Evolutionary conservation across 2,113 vertebrate genomes (phyloP), one percentile per base, ranked within the genome.

Genomic region (Ceuthmochares aereus): DNA sequence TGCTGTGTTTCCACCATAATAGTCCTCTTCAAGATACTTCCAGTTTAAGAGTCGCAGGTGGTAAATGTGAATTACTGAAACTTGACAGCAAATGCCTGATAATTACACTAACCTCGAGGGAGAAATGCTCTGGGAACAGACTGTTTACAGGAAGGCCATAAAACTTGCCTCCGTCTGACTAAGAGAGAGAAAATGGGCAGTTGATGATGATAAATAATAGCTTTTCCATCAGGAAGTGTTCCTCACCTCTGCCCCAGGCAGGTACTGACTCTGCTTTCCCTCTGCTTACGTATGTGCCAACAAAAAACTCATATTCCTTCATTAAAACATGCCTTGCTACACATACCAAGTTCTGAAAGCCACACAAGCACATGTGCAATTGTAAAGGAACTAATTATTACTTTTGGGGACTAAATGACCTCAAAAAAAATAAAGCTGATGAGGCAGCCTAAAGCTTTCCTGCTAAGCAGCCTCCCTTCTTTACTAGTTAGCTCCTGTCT

Each of bases 111-210:
- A 74, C 84, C 85, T 95, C 1, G 43, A 89, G 89, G 93, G 79
- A 83, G 32, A 95, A 95, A 86, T 56, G 83, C 79, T 95, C 56
- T 84, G 85, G 85, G 90, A 96, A 92, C 59, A 86, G 67, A 40
- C 43, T 86, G 64, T 32, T 88, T 95, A 85, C 42, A 90, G 59
- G 79, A 90, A 91, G 88, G 79, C 90, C n/a, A 84, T 96, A 96
- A 97, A 97, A 95, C 85, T 88, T 95, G 90, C 93, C 93, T 96
- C 82, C 79, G 82, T 96, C 90, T 96, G 90, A 96, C 89, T 96
- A 93, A 95, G 81, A 86, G 63, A 58, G 56, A 69, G 82, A 97
- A 95, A 96, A 95, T 83, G 93, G 95, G 94, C 64, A 90, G 66
- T 37, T 94, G 89, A 94, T 87, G 77, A 79, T 90, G 93, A 96